These are phyloP conservation scores for Astyanax mexicanus DNA, from an alignment of 2,797 vertebrate genomes.

Conservation along the genomic window DNA sequence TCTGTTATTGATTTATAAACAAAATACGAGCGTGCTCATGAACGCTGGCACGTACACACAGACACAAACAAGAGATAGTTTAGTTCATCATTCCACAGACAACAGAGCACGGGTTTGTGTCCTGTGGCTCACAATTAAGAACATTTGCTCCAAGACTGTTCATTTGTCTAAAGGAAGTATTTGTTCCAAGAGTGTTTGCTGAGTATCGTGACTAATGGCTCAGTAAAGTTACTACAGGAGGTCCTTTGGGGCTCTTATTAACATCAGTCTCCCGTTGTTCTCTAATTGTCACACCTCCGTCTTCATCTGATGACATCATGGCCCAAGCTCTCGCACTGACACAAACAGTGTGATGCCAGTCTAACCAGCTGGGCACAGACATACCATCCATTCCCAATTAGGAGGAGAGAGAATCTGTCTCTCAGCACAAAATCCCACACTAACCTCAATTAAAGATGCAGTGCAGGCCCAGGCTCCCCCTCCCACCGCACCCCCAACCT, in stretches of 20 bases:
- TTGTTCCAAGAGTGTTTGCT: conserved; percentile 1
- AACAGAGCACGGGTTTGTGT: background rate
- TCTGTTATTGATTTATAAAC: background rate
- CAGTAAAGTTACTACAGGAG: background rate
- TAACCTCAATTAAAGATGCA: conserved; percentile 76
- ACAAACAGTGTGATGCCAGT: conserved; percentile 35
- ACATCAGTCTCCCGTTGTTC: background rate
- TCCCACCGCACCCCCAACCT: conserved; percentile 50
- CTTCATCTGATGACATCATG: conserved; percentile 26
- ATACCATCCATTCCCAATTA: conserved; percentile 64
- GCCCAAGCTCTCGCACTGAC: conserved; percentile 39
- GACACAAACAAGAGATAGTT: background rate
- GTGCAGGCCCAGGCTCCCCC: conserved; percentile 59
- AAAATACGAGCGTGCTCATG: conserved; percentile 16
- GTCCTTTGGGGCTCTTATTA: background rate
- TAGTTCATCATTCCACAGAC: background rate
- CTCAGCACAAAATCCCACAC: conserved; percentile 70
- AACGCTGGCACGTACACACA: background rate
- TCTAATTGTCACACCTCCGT: conserved; percentile 24
- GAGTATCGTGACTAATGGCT: background rate
- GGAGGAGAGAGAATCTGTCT: conserved; percentile 65
- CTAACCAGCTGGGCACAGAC: conserved; percentile 54
- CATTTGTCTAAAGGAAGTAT: background rate
- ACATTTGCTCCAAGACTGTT: background rate
- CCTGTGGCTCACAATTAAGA: background rate